These are phyloP conservation scores for Leucoptera coffeella DNA, from an alignment of 2,888 invertebrate genomes.

Conservation along the genomic window DNA sequence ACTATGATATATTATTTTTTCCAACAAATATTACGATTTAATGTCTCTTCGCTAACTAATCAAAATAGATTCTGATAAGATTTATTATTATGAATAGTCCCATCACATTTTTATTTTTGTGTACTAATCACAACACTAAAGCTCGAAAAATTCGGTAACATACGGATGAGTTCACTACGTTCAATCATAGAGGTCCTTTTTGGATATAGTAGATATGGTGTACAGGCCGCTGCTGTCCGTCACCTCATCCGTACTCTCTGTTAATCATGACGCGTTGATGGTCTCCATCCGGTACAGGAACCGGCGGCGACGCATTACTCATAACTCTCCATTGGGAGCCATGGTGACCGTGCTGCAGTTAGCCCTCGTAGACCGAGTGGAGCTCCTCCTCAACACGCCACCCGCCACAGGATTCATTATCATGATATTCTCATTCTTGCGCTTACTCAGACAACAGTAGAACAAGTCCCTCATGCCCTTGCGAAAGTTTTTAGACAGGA, in stretches of 20 bases:
- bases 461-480: conserved; percentile 78
- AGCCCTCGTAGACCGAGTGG: conserved; percentile 46
- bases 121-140: not conserved
- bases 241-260: conserved; percentile 43
- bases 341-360: conserved; percentile 50
- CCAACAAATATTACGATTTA: too few relatives aligned
- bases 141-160: not conserved
- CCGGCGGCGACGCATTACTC: conserved; percentile 34
- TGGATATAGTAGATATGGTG: conserved; percentile 32
- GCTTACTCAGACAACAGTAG: conserved; percentile 44
- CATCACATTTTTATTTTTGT: not conserved
- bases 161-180: too few relatives aligned
- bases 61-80: too few relatives aligned
- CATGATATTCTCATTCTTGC: conserved; percentile 34
- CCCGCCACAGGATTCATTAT: conserved; percentile 37
- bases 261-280: conserved; percentile 43
- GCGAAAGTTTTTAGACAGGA: conserved; percentile 74
- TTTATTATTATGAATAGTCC: too few relatives aligned
- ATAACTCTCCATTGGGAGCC: conserved; percentile 44
- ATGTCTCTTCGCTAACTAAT: too few relatives aligned
- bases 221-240: conserved; percentile 39
- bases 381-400: conserved; percentile 31
- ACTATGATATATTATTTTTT: too few relatives aligned
- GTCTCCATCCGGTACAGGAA: conserved; percentile 35
- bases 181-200: conserved; percentile 29